phyloP scores from a whole-genome alignment of 2,888 invertebrate genomes.

The Drosophila vallismaia region DNA sequence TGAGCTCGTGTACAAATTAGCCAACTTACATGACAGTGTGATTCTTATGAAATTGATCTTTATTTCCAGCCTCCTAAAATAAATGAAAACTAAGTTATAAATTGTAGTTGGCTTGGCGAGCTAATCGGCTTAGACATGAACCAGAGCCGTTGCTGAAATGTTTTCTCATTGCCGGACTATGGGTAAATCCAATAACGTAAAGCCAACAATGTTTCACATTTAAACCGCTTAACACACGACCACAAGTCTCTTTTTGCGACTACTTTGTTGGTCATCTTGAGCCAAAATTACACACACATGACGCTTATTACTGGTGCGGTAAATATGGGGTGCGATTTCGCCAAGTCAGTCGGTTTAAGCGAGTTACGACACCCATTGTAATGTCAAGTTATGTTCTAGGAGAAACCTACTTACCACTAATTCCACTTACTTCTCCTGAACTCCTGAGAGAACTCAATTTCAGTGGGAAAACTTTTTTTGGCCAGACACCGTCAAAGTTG shows the following conservation, averaged over 20 bases:
- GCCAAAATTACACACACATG: constrained; percentile 44
- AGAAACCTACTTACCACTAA: constrained; percentile 10
- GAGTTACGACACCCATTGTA: constrained; percentile 41
- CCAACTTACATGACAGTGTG: constrained; percentile 1
- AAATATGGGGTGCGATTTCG: not conserved
- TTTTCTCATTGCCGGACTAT: constrained; percentile 6
- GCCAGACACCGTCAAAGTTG: constrained; percentile 42
- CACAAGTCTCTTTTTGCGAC: constrained; percentile 18
- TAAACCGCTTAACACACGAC: constrained; percentile 27
- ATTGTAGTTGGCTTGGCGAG: constrained; percentile 19
- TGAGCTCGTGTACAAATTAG: constrained; percentile 46
- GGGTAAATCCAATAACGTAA: constrained; percentile 32
- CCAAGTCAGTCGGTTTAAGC: constrained; percentile 8
- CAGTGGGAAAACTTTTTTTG: constrained; percentile 32
- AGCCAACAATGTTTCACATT: constrained; percentile 29
- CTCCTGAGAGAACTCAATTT: constrained; percentile 26
- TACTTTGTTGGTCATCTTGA: constrained; percentile 41
- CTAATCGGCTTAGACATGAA: constrained; percentile 25
- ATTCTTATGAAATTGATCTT: constrained; percentile 22
- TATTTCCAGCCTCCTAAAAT: constrained; percentile 14
- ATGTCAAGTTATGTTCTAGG: constrained; percentile 5
- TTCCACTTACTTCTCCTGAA: constrained; percentile 16
- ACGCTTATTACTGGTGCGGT: constrained; percentile 30
- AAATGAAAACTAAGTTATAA: constrained; percentile 6
- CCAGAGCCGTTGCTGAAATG: constrained; percentile 8